These are phyloP conservation scores for Drosophila sp. DNA, from an alignment of 1,140 invertebrate species.

Conservation along the genomic window DNA sequence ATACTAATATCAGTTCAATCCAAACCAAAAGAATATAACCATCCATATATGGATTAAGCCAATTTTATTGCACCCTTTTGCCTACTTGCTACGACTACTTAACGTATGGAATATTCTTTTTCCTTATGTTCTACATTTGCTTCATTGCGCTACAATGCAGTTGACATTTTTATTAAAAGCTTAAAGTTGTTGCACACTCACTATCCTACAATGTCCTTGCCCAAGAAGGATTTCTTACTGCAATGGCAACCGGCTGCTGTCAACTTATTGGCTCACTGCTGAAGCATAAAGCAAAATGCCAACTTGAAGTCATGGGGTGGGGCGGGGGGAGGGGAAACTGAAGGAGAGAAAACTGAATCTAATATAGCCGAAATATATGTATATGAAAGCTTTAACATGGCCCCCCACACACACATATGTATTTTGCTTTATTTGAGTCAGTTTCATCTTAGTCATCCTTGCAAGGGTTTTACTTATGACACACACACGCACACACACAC, in stretches of 20 bases:
- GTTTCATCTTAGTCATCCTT: conserved; percentile 58
- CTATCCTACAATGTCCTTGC: conserved; percentile 45
- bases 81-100: not conserved
- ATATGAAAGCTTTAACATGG: conserved; percentile 63
- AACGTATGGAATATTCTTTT: conserved; percentile 25
- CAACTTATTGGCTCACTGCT: conserved; percentile 69
- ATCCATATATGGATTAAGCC: too few species aligned
- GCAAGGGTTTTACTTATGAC: conserved; percentile 58
- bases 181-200: conserved; percentile 69
- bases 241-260: conserved; percentile 67
- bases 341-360: conserved; percentile 50
- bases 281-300: conserved; percentile 27
- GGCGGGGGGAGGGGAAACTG: conserved; percentile 36
- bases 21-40: too few species aligned
- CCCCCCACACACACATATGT: conserved; percentile 6
- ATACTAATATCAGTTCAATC: too few species aligned
- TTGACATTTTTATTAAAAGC: conserved; percentile 82
- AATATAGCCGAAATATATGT: conserved; percentile 70
- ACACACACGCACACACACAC: conserved; percentile 40
- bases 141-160: conserved; percentile 71
- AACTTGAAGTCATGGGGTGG: conserved; percentile 11
- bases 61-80: too few species aligned
- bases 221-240: conserved; percentile 61
- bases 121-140: conserved; percentile 25
- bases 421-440: conserved; percentile 12